Percentiles rank a stretch among this genome's conserved stretches.
These are phyloP conservation scores for Zosterops pallidus DNA, from an alignment of 2,113 vertebrate genomes.

Conservation along the genomic window DNA sequence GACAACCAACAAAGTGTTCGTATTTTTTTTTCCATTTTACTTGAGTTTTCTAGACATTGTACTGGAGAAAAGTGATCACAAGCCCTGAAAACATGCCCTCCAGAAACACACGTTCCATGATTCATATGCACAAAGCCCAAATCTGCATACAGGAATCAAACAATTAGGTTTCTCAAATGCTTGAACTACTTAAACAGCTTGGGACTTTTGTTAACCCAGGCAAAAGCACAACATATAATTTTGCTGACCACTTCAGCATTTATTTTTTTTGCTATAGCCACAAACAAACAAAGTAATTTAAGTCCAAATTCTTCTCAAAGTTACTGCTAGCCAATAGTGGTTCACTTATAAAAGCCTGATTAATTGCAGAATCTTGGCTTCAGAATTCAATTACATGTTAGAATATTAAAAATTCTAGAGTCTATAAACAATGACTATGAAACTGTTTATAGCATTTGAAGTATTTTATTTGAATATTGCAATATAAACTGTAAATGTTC, in stretches of 20 bases:
- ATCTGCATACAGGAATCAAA: background rate
- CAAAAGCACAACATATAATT: background rate
- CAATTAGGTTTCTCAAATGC: background rate
- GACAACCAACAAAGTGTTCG: background rate
- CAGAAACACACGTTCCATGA: background rate
- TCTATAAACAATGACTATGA: slow-evolving; percentile 59
- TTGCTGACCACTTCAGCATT: background rate
- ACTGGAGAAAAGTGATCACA: background rate
- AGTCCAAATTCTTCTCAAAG: background rate
- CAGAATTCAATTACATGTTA: slow-evolving; percentile 41
- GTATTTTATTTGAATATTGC: slow-evolving; percentile 44
- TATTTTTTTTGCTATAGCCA: background rate
- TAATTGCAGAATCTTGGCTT: slow-evolving; percentile 43
- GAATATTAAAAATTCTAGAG: slow-evolving; percentile 48
- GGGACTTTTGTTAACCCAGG: background rate
- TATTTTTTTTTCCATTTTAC: background rate
- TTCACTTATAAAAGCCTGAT: slow-evolving; percentile 24
- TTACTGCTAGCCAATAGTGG: background rate
- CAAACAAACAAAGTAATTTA: background rate
- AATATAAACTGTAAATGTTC: background rate
- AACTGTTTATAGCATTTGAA: slow-evolving; percentile 38
- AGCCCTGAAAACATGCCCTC: background rate
- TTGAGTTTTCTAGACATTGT: background rate
- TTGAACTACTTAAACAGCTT: background rate
- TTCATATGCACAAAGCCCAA: background rate